Percentiles rank a stretch among this genome's conserved stretches.
These are phyloP conservation scores for Pseudomyrmex dendroicus DNA, from an alignment of 1,140 invertebrate genomes.

Conservation along the genomic window DNA sequence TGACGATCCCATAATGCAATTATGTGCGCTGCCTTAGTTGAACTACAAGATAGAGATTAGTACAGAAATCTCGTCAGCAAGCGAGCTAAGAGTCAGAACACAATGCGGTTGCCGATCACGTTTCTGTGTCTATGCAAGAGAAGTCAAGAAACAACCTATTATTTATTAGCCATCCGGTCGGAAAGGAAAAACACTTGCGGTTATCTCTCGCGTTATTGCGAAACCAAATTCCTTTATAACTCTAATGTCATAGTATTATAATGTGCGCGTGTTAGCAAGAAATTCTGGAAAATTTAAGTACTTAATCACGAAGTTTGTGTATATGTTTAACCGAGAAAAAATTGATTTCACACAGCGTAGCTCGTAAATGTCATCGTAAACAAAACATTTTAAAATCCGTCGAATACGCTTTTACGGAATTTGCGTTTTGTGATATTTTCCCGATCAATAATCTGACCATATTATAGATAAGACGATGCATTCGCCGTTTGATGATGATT, in stretches of 20 bases:
- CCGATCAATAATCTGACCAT: neutral
- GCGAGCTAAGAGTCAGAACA: neutral
- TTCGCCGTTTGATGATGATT: neutral
- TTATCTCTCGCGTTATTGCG: neutral
- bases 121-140: constrained; percentile 2
- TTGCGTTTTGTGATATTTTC: neutral
- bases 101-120: constrained; percentile 16
- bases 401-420: neutral
- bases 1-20: constrained; percentile 20
- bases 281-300: constrained; percentile 1
- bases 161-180: constrained; percentile 5
- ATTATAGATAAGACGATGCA: constrained; percentile 7
- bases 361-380: too few species aligned
- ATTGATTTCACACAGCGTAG: too few species aligned
- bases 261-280: neutral
- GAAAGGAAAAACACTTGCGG: neutral
- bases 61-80: constrained; percentile 8
- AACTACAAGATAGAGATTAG: constrained; percentile 29
- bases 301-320: neutral
- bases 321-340: too few species aligned
- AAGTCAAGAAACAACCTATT: constrained; percentile 26
- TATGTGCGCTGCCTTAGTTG: neutral
- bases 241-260: neutral
- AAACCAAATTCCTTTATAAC: constrained; percentile 6
- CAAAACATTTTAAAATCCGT: neutral